Conservation (phyloP, 2,888 invertebrate species). For the Eupithecia exiguata region DNA sequence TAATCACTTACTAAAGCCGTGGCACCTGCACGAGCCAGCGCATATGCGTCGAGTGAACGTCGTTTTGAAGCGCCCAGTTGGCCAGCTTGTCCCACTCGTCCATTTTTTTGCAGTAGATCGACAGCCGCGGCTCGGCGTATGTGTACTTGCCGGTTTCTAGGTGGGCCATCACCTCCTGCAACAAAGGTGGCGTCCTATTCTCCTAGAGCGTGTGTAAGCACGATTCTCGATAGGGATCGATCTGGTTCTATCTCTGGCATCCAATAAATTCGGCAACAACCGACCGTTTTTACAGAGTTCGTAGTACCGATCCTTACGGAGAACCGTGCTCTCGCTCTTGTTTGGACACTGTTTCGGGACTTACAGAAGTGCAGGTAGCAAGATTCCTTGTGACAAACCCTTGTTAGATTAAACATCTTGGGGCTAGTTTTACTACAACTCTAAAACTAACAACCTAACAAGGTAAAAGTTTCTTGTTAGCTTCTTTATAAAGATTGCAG, state of each 20-base stretch:
- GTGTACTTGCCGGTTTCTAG: slow-evolving; percentile 99
- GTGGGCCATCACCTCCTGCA: slow-evolving; percentile 95
- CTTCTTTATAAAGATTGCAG: too few species aligned
- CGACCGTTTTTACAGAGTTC: not conserved
- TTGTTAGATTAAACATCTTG: not conserved
- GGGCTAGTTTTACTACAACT: too few species aligned
- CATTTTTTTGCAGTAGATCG: slow-evolving; percentile 96
- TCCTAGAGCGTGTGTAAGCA: not conserved
- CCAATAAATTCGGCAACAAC: not conserved
- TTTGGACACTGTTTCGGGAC: not conserved
- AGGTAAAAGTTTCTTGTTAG: too few species aligned
- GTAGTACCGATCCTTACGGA: not conserved
- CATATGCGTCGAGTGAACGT: slow-evolving; percentile 98
- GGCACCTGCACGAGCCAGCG: slow-evolving; percentile 99
- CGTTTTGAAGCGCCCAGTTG: slow-evolving; percentile 96
- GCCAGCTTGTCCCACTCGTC: slow-evolving; percentile 99
- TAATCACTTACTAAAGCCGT: slow-evolving; percentile 92
- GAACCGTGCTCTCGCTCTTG: not conserved
- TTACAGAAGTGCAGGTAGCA: not conserved
- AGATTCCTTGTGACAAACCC: not conserved
- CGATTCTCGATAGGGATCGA: not conserved
- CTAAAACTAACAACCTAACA: too few species aligned
- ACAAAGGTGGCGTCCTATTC: not conserved
- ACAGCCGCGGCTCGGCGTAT: slow-evolving; percentile 97
- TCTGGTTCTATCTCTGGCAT: not conserved